These are phyloP conservation scores for Psammodynastes pulverulentus DNA, from an alignment of 2,113 vertebrate genomes.

Conservation along the genomic window DNA sequence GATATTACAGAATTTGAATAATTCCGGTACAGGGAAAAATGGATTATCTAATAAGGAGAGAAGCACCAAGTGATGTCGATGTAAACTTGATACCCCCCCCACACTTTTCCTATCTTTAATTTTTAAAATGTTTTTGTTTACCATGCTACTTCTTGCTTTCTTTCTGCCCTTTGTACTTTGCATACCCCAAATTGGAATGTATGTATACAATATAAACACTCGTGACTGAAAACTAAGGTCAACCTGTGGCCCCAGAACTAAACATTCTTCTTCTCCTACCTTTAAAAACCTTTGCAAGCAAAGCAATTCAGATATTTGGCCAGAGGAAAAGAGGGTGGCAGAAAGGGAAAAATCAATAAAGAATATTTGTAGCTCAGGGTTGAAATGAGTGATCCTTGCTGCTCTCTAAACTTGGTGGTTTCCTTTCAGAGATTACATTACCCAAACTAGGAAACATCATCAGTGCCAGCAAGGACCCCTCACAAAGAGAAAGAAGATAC, in stretches of 20 bases:
- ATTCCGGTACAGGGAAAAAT: not conserved
- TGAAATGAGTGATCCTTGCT: not conserved
- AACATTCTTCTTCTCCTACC: not conserved
- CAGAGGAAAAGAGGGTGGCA: not conserved
- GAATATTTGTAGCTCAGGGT: not conserved
- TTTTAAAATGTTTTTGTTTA: not conserved
- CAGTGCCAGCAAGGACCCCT: not conserved
- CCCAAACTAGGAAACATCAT: not conserved
- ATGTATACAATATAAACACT: not conserved
- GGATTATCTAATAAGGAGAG: not conserved
- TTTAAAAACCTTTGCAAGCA: not conserved
- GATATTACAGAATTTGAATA: not conserved
- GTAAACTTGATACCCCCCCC: not conserved
- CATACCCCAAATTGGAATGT: not conserved
- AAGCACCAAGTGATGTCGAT: not conserved
- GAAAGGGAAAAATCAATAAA: not conserved
- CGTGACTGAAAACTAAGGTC: not conserved
- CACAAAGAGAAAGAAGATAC: not conserved
- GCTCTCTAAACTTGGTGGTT: not conserved
- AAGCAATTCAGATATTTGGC: not conserved
- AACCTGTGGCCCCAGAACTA: not conserved
- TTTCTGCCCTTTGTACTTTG: not conserved
- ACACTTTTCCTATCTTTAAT: not conserved
- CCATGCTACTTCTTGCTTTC: not conserved
- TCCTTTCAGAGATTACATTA: not conserved